Base-by-base conservation (phyloP, 2,888 invertebrate genomes). In the Crossocerus cetratus region DNA sequence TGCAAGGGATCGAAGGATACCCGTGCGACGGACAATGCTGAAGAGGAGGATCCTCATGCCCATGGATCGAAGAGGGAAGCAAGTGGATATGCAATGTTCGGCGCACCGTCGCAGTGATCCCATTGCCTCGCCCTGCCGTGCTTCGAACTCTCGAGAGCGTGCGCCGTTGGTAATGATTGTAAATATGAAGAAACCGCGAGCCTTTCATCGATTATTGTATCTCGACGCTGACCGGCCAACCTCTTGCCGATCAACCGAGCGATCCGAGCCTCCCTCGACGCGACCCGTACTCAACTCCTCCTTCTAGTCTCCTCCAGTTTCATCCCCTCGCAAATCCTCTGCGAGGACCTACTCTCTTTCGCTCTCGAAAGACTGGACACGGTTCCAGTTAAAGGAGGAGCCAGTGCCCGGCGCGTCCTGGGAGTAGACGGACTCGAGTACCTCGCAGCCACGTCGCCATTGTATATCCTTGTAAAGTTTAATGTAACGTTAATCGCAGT, bases 401-500 rank as follows among this genome's bases (percentile, higher is more conserved):
- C 16, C 49, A 4, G 49, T n/a, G 11, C 16, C 16, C 16, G 16
- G 14, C 49, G 16, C 49, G 49, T 49, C 14, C 16, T 49, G 0
- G 49, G 49, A n/a, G 49, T 16, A 11, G 57, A 44, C 13, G 58
- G 55, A 65, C 20, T 22, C 44, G 58, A 73, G 18, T 49, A 49
- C 49, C 49, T 49, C 49, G 49, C 59, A 73, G 54, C 61, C 45
- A 61, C 58, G 61, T 53, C 45, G 60, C 59, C 56, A 32, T 59
- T 69, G 69, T 72, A 65, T 72, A 72, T 73, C 73, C 56, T 75
- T 75, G 69, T 75, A 75, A 73, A 75, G 63, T 75, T 65, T 72
- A 49, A 49, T 14, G 49, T 49, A 57, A 14, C 60, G 22, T 60
- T 45, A 18, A 23, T 57, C 60, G 57, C 43, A 61, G 54, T 74